Conservation (phyloP, 2,888 invertebrate species). For the Coelinius sp. region DNA sequence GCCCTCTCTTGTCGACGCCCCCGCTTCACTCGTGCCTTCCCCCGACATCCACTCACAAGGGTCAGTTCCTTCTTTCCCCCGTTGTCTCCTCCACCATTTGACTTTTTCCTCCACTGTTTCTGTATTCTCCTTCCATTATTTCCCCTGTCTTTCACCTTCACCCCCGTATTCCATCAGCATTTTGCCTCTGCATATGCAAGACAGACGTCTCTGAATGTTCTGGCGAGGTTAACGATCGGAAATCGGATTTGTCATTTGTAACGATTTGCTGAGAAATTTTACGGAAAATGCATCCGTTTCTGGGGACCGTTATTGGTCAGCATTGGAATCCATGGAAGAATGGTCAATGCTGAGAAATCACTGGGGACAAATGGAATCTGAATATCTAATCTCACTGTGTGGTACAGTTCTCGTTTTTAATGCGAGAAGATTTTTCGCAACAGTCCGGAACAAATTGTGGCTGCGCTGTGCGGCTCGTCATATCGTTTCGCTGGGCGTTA, state of each 20-base stretch:
- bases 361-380: neutral
- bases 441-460: constrained; percentile 24
- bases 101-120: neutral
- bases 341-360: neutral
- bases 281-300: constrained; percentile 11
- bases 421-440: neutral
- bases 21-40: neutral
- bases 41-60: constrained; percentile 10
- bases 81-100: neutral
- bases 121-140: neutral
- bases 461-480: constrained; percentile 39
- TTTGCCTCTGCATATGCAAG: constrained; percentile 21
- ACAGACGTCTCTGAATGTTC: constrained; percentile 45
- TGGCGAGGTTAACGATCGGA: constrained; percentile 58
- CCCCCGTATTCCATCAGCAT: constrained; percentile 9
- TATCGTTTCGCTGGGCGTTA: constrained; percentile 41
- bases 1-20: neutral
- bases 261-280: constrained; percentile 46
- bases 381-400: neutral
- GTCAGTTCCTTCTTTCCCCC: constrained; percentile 28
- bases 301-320: neutral
- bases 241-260: constrained; percentile 60
- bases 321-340: neutral
- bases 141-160: constrained; percentile 27
- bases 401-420: constrained; percentile 6